phyloP scores from a whole-genome alignment of 2,888 invertebrate species.

The Allacma fusca region DNA sequence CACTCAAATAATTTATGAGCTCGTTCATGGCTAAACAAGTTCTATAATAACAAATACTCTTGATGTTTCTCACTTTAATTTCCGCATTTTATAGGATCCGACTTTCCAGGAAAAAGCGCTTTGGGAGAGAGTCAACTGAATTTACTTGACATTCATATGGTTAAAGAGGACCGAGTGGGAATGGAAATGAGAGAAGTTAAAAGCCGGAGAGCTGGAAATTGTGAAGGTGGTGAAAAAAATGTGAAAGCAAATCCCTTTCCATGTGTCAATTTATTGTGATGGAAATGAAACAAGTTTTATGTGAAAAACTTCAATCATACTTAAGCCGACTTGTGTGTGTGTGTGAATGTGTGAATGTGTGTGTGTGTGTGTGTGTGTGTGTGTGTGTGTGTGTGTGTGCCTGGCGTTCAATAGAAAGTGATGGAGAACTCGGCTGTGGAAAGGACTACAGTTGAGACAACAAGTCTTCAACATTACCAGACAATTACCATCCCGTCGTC shows the following conservation, averaged over 20 bases:
- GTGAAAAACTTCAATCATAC: slow-evolving; percentile 16
- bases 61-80: not conserved
- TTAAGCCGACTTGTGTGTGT: too few species aligned
- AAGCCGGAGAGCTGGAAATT: not conserved
- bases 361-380: too few species aligned
- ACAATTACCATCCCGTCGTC: not conserved
- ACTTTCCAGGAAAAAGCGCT: too few species aligned
- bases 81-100: not conserved
- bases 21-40: not conserved
- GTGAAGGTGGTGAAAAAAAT: not conserved
- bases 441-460: not conserved
- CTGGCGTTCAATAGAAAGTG: too few species aligned
- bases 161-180: too few species aligned
- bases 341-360: too few species aligned
- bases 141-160: too few species aligned
- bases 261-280: slow-evolving; percentile 12
- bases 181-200: not conserved
- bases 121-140: too few species aligned
- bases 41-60: not conserved
- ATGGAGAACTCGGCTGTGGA: too few species aligned
- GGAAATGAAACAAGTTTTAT: slow-evolving; percentile 16
- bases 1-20: not conserved
- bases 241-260: slow-evolving; percentile 12
- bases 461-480: not conserved
- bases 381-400: too few species aligned